phyloP scores from a whole-genome alignment of 2,113 vertebrate species.

The Cynopterus brachyotis region DNA sequence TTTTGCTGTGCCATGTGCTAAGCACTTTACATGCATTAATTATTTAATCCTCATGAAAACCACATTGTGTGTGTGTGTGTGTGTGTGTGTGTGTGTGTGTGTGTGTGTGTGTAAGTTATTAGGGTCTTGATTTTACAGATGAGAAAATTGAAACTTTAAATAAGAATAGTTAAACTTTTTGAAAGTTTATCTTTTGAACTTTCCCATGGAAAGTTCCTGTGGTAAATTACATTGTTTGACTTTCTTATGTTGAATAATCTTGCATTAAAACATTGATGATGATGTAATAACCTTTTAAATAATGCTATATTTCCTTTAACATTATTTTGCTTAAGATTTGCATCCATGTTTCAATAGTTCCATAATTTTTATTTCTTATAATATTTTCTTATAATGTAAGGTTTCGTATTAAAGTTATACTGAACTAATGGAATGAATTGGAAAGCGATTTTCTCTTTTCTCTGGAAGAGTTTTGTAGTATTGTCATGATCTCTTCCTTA shows the following conservation, averaged over 20 bases:
- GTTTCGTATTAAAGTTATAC: not conserved
- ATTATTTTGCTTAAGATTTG: not conserved
- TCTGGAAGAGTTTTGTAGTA: not conserved
- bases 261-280: not conserved
- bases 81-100: not conserved
- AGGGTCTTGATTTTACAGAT: not conserved
- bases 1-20: not conserved
- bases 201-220: not conserved
- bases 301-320: not conserved
- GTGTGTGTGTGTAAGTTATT: not conserved
- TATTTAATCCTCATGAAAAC: not conserved
- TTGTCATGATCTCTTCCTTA: not conserved
- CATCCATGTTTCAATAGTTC: not conserved
- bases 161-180: not conserved
- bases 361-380: not conserved
- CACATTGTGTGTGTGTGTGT: not conserved
- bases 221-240: not conserved
- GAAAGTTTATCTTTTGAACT: too few relatives aligned
- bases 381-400: not conserved
- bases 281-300: not conserved
- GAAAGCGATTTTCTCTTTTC: not conserved
- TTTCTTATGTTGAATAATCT: not conserved
- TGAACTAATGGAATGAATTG: not conserved
- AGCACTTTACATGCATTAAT: not conserved
- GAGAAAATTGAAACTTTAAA: constrained; percentile 19